Percentiles rank a stretch among this genome's conserved stretches.
Evolutionary conservation across 2,888 invertebrate species (phyloP).

Genomic region (Odontocolon sp.): DNA sequence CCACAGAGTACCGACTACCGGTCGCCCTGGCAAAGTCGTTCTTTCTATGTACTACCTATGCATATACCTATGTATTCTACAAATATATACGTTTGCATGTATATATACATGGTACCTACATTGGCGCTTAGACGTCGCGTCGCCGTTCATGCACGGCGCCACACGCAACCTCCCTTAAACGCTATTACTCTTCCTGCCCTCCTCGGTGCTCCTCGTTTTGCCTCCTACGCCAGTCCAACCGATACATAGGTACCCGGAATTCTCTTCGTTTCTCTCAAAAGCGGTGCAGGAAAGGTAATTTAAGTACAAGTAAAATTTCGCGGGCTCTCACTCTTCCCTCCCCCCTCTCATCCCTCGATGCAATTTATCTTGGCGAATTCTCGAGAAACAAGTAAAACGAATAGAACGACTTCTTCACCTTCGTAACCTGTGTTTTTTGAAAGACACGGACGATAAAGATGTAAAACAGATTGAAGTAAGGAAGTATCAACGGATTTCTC

Average conservation of each 20-base stretch:
- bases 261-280: constrained; percentile 46
- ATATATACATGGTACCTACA: constrained; percentile 44
- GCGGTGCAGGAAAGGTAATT: constrained; percentile 25
- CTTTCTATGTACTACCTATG: constrained; percentile 21
- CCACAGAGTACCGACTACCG: constrained; percentile 51
- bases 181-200: constrained; percentile 68
- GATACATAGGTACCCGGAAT: constrained; percentile 29
- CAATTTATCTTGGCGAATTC: constrained; percentile 33
- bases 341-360: constrained; percentile 11
- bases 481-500: background rate
- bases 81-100: constrained; percentile 11
- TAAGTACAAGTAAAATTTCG: constrained; percentile 46
- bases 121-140: constrained; percentile 77
- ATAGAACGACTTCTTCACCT: background rate
- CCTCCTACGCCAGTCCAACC: constrained; percentile 1
- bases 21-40: constrained; percentile 50
- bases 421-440: background rate
- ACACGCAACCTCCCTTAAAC: constrained; percentile 77
- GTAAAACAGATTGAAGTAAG: background rate
- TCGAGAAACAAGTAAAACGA: constrained; percentile 8
- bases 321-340: constrained; percentile 13
- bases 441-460: background rate
- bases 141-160: constrained; percentile 78
- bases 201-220: constrained; percentile 18
- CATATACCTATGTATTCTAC: background rate